Base-by-base conservation (phyloP, 1,140 invertebrate species). In the Mycetomoellerius zeteki region DNA sequence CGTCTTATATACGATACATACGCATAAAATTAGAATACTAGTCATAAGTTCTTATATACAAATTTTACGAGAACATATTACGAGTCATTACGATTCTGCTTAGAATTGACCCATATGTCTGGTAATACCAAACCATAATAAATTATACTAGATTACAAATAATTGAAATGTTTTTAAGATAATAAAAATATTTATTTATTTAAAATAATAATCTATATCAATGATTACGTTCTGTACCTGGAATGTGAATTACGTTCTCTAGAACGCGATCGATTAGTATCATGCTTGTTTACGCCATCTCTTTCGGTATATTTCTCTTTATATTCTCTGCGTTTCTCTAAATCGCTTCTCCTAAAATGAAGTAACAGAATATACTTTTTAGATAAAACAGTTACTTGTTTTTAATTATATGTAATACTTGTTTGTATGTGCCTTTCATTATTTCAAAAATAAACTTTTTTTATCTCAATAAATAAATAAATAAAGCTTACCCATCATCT, bases 241-340 rank as follows among this genome's bases (percentile, higher is more conserved):
- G 82, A 72, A 80, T 76, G 24, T 47, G 65, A 85, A 7, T 77
- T 60, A 47, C 65, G 73, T 52, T 88, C 87, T 58, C 60, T 65
- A 5, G 89, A 90, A 85, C n/a, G 73, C 2, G 89, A 89, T 67
- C 75, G 73, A 78, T 85, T 62, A 30, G 2, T 54, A 27, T 50
- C 47, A 64, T 72, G 10, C 21, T n/a, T 86, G 54, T 47, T 71
- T 76, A 58, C 52, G 33, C 33, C 33, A 4, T 73, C 72, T 60
- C 56, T 33, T 27, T 77, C 84, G n/a, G 8, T 27, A 76, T 89
- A 54, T 69, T 50, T 86, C 0, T 86, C 58, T 54, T 54, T 73
- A 24, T 56, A 58, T 1, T 88, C 84, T 62, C 47, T 67, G 14
- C 30, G 77, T 58, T 62, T 69, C 8, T 58, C 82, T 60, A 65